Evolutionary conservation across 2,797 vertebrate species (phyloP), one percentile per base, ranked within the genome.

Genomic region (Phrynocephalus vlangalii): DNA sequence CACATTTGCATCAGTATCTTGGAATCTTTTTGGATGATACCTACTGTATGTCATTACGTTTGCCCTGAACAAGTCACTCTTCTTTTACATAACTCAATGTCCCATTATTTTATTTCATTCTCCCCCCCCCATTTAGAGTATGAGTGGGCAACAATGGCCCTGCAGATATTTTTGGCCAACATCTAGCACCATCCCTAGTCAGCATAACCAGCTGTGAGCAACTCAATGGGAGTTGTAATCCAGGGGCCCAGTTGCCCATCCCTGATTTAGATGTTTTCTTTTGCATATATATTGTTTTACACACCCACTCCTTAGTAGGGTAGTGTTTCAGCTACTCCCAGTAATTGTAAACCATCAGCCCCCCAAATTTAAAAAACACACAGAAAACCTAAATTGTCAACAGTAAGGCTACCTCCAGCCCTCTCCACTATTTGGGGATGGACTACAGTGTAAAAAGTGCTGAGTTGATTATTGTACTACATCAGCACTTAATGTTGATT

Each of bases 341-440:
- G n/a, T 78, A 70, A 28, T 70, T 56, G 26, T 48, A 63, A 7
- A 50, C 9, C 52, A 44, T 3, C 38, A 44, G 3, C 38, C 38
- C 38, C 38, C 38, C 38, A 44, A 44, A 44, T 44, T 44, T 44
- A 44, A 44, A 44, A 44, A 44, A 3, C 5, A 44, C 38, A 44
- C 38, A 44, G 38, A 44, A 44, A 44, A 44, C 5, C 38, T 44
- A 44, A 44, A 44, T 44, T 44, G 38, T 44, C 38, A 44, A 44
- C 13, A 33, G 38, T 38, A 66, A 79, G 66, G 56, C 68, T 79
- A 73, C 22, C 70, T 28, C 63, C 52, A 48, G 48, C n/a, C 26
- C 38, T 79, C 60, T 88, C 70, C 68, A 79, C 44, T 73, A 48
- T 66, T 67, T 48, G 68, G n/a, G 38, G 77, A 88, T 84, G 52